These are phyloP conservation scores for Anabas testudineus DNA, from an alignment of 2,797 vertebrate genomes.

Conservation along the genomic window DNA sequence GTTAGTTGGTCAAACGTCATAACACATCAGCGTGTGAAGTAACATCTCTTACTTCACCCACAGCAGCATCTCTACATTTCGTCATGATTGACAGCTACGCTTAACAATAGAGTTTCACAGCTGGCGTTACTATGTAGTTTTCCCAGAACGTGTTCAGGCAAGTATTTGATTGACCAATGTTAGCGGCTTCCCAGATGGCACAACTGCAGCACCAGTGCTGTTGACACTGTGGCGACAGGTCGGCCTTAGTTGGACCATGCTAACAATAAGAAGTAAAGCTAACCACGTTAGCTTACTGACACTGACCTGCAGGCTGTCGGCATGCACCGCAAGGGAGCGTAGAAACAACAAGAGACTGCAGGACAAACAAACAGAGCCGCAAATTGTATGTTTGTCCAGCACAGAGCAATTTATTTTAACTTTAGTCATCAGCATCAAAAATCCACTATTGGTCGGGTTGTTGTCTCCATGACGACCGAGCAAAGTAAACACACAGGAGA, in stretches of 20 bases:
- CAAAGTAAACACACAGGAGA: neutral
- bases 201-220: too few relatives aligned
- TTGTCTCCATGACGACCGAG: conserved; percentile 12
- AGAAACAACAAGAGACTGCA: too few relatives aligned
- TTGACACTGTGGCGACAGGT: neutral
- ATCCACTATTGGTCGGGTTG: neutral
- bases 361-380: too few relatives aligned
- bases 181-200: too few relatives aligned
- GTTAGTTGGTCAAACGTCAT: too few relatives aligned
- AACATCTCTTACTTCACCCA: too few relatives aligned
- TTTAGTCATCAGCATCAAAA: neutral
- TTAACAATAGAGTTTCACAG: neutral
- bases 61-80: neutral
- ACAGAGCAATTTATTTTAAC: neutral
- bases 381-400: neutral
- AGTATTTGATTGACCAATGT: neutral
- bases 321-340: too few relatives aligned
- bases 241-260: neutral
- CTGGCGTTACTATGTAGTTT: neutral
- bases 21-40: neutral
- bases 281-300: too few relatives aligned
- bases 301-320: too few relatives aligned
- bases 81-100: too few relatives aligned
- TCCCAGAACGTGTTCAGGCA: neutral
- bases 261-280: neutral